Base-by-base conservation (phyloP, 1,140 invertebrate species). In the Brachystomella parvula region DNA sequence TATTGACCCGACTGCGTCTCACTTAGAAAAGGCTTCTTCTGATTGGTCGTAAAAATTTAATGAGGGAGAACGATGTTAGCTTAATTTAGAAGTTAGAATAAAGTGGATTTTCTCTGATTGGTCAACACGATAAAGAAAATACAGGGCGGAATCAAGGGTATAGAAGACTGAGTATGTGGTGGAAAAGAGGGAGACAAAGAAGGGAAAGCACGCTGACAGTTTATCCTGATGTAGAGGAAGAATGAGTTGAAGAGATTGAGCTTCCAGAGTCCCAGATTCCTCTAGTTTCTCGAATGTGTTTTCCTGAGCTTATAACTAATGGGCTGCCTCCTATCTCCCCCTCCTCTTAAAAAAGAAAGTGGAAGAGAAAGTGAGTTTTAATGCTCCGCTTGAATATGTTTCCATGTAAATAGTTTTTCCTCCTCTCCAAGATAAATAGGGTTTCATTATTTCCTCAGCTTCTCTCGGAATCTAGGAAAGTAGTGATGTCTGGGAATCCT, bases 221-320 rank as follows among this genome's bases (percentile, higher is more conserved):
- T 19, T 53, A 17, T 53, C n/a, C n/a, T 12, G 24, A 15, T 53
- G 9, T 26, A 24, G 49, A 26, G 49, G 39, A 44, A 44, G n/a
- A n/a, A 53, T 9, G 39, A 53, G 24, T 9, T 12, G 49, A 9
- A 53, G 49, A 53, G 49, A 12, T 9, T 15, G 6, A 6, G 49
- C 49, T 9, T n/a, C n/a, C 24, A 53, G 49, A 53, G 12, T 12
- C 12, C 12, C 49, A 53, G 49, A 53, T 53, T 53, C 12, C 24
- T 53, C 24, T 53, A 17, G 12, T 53, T 53, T 24, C 12, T 53
- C 49, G 49, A 53, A 17, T 53, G 15, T 53, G 49, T 19, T 53
- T 53, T 24, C 49, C 24, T 53, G 24, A 53, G 49, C 49, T 24
- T 53, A n/a, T n/a, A 53, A 53, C 49, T 53, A 24, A 53, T 53